These are phyloP conservation scores for Brachyistius frenatus DNA, from an alignment of 2,113 vertebrate genomes.

Conservation along the genomic window DNA sequence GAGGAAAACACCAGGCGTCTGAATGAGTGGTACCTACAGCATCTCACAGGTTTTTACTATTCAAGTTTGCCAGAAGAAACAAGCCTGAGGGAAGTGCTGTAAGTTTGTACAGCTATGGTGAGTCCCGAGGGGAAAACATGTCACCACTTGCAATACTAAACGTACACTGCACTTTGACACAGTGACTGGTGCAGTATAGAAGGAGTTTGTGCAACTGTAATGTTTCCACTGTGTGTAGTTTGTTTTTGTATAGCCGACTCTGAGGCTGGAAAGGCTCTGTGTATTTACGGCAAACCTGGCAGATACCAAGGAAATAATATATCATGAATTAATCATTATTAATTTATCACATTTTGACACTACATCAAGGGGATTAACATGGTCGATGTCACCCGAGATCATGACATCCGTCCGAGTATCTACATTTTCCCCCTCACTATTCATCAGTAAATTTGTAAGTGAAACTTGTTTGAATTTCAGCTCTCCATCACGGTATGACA, in stretches of 20 bases:
- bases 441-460: background rate
- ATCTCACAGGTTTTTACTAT: background rate
- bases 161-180: background rate
- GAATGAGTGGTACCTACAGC: background rate
- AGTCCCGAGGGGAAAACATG: background rate
- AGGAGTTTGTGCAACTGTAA: conserved; percentile 4
- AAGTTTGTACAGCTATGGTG: background rate
- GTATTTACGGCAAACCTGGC: background rate
- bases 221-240: background rate
- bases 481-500: background rate
- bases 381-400: too few species aligned
- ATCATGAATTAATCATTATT: too few species aligned
- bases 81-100: background rate
- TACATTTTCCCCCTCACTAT: too few species aligned
- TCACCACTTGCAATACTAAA: conserved; percentile 4
- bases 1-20: background rate
- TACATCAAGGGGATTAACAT: too few species aligned
- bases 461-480: background rate
- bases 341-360: too few species aligned
- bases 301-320: too few species aligned
- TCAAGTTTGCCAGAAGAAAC: background rate
- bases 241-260: background rate
- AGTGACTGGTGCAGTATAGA: background rate
- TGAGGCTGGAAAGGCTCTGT: background rate
- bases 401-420: background rate